Base-by-base conservation (phyloP, 2,797 vertebrate species). In the Neosalanx taihuensis region DNA sequence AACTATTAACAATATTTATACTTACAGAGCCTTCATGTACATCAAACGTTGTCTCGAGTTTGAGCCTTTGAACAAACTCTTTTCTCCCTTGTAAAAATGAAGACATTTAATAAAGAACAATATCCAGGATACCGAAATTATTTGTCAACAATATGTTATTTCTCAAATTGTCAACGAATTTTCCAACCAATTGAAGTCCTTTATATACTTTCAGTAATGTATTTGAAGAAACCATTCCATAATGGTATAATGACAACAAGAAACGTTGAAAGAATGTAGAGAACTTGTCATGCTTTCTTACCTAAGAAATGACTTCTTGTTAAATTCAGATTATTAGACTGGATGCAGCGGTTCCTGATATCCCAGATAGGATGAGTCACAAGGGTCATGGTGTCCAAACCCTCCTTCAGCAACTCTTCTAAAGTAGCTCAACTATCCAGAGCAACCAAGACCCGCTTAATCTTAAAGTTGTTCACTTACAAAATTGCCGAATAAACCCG, bases 1-100 rank as follows among this genome's bases (percentile, higher is more conserved):
- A 13, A 46, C 41, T 46, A 46, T 3, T 46, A 46, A 46, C 41
- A 46, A 12, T 46, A 46, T 1, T 46, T 10, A 46, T 75, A 98
- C 97, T 98, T 93, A 99, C 97, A 87, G 97, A 99, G 91, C 97
- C 97, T 93, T 98, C 95, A 10, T 99, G 97, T 51, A 97, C 95
- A 89, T 94, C 97, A 85, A 99, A 89, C 1, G 96, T 95, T 72
- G 95, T 94, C 94, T 99, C 97, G 88, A 98, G 96, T 93, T 99
- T 99, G 85, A 99, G 94, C 89, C 95, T 94, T 92, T 99, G 97
- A 89, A 99, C 95, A 90, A 99, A 99, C 79, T 99, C 97, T 95
- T 93, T 97, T 94, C 97, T 95, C 79, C 96, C 97, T 99, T 46
- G 41, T 46, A 46, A 46, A 46, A 46, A 46, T 46, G 41, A 46